Evolutionary conservation across 1,140 invertebrate species (phyloP), one percentile per base, ranked within the genome.

Genomic region (Frieseomelitta varia): DNA sequence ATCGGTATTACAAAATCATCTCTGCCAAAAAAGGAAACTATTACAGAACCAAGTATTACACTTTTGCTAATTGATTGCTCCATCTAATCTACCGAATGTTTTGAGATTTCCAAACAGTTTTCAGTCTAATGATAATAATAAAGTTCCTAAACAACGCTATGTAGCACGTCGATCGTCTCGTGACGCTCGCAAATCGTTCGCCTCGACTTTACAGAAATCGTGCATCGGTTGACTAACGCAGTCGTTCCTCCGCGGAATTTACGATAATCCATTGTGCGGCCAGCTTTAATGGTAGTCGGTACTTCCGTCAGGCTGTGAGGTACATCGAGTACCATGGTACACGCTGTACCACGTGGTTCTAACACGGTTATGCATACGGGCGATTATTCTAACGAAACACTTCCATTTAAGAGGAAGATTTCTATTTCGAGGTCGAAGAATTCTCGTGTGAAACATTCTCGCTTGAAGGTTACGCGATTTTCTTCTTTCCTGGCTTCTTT

Each of bases 241-340:
- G 17, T 17, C 21, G 51, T 75, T 76, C 53, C 24, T 56, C 30
- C 61, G 10, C 24, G 58, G 55, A 81, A 63, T 81, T 73, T 81
- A 81, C 69, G 79, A 73, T 58, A 58, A 47, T 58, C n/a, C 63
- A 77, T 84, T 87, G 81, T 78, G 56, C 24, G 56, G 34, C 75
- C 84, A 79, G 81, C n/a, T 87, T 87, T 79, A 84, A 61, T 58
- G 77, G 65, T 84, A 79, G 63, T 69, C 68, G 53, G n/a, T 39
- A 65, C 67, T 87, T 87, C 58, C 81, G 85, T 86, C 86, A 55
- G 58, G 74, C 74, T 61, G 80, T 88, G 81, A 88, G 56, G 27
- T 39, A 58, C 65, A 76, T 63, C 77, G 58, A 84, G 68, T 74
- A 55, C 30, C 77, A 84, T 73, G 67, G 77, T 80, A 80, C 67